Base-by-base conservation (phyloP, 2,888 invertebrate species). In the Cephalotes varians region DNA sequence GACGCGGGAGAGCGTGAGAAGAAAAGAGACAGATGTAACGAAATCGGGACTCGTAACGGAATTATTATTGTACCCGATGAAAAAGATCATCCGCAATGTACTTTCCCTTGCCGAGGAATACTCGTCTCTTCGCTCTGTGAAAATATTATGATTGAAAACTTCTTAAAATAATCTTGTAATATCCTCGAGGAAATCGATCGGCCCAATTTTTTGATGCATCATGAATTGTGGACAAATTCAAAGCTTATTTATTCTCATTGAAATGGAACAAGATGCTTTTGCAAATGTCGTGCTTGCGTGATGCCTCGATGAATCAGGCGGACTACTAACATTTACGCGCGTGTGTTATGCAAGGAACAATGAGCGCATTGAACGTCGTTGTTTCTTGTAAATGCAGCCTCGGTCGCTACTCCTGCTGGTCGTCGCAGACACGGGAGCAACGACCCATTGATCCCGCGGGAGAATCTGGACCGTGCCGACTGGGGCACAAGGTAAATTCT, bases 381-480 rank as follows among this genome's bases (percentile, higher is more conserved):
- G 21, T 56, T 79, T 58, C 71, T 79, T 79, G 44, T n/a, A 44
- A 76, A 67, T 44, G 44, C 31, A 44, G 31, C 49, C 49, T 77
- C 65, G 34, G 37, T 65, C 67, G 69, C 56, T 64, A 25, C 51
- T 65, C 49, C 56, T 74, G 60, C 44, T 79, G 72, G 18, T 77
- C 85, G 79, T 80, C 82, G 81, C 65, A 69, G 64, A 58, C 81
- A 44, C 37, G 72, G 83, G 81, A 62, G 88, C 90, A 88, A 88
- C 80, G 88, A 88, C 90, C 88, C 86, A 88, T 88, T 80, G 88
- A 88, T 88, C 88, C 90, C 83, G 64, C 51, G 79, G 80, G 88
- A 87, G 82, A 72, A 74, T 69, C 81, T 69, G 71, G 80, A 77
- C 72, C 73, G 69, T 49, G 31, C 71, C 31, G 84, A 87, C 83